These are phyloP conservation scores for Pediacus dermestoides DNA, from an alignment of 2,888 invertebrate species.

Conservation along the genomic window DNA sequence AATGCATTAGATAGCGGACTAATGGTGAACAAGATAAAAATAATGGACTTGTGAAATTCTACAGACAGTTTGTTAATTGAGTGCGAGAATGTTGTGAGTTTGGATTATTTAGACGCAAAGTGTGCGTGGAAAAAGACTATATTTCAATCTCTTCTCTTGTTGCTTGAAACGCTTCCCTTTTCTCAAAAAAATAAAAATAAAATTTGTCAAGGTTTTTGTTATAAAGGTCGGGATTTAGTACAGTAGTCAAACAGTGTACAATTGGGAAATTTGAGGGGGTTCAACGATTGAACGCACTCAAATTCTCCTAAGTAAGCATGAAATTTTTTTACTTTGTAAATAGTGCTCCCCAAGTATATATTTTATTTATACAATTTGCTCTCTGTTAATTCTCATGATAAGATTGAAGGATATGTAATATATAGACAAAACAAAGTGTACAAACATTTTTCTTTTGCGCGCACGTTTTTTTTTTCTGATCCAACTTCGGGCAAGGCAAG, in stretches of 20 bases:
- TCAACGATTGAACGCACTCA: no score
- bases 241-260: no score
- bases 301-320: no score
- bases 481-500: background rate
- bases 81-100: constrained; percentile 14
- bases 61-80: no score
- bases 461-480: constrained; percentile 1
- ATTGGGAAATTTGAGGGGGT: no score
- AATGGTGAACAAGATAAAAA: no score
- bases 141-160: constrained; percentile 33
- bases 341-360: background rate
- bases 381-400: constrained; percentile 5
- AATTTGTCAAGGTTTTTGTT: constrained; percentile 31
- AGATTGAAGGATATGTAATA: constrained; percentile 1
- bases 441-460: no score
- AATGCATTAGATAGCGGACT: no score
- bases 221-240: constrained; percentile 26
- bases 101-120: constrained; percentile 17
- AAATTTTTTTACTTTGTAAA: constrained; percentile 2
- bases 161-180: constrained; percentile 31
- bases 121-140: constrained; percentile 23
- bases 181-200: constrained; percentile 6
- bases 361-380: constrained; percentile 3
- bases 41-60: no score
- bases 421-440: no score